Evolutionary conservation across 1,140 invertebrate species (phyloP).

Genomic region (Scaptodrosophila lebanonensis): DNA sequence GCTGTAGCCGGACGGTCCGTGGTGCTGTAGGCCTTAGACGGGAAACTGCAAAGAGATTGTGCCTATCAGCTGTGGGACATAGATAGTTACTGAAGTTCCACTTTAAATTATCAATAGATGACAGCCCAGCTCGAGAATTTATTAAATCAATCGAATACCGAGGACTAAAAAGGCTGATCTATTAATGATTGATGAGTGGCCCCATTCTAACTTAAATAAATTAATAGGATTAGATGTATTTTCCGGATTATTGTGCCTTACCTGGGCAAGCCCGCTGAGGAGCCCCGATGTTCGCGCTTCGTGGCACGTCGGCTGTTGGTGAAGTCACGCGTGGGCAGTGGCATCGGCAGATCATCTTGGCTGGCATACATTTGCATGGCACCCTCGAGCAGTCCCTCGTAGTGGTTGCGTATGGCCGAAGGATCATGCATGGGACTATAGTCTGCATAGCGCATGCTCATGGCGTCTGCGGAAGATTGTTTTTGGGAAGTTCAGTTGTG

Average conservation of each 20-base stretch:
- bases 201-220: too few relatives aligned
- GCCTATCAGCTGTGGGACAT: rapidly evolving
- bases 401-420: conserved; percentile 70
- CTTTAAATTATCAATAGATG: too few relatives aligned
- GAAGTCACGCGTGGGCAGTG: conserved; percentile 63
- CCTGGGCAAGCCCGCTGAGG: conserved; percentile 67
- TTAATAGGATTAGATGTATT: background rate
- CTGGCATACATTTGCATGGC: conserved; percentile 76
- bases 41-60: conserved; percentile 17
- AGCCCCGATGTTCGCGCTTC: conserved; percentile 69
- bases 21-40: conserved; percentile 33
- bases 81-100: background rate
- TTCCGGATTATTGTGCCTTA: conserved; percentile 8
- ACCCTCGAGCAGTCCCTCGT: conserved; percentile 73
- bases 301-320: conserved; percentile 63
- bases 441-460: conserved; percentile 51
- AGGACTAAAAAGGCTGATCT: too few relatives aligned
- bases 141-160: background rate
- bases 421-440: conserved; percentile 74
- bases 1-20: conserved; percentile 68
- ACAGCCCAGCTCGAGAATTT: background rate
- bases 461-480: conserved; percentile 66
- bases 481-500: conserved; percentile 55
- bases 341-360: conserved; percentile 69
- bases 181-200: background rate